Evolutionary conservation across 2,797 vertebrate species (phyloP), one percentile per base, ranked within the genome.

Genomic region (Coregonus suidteri): DNA sequence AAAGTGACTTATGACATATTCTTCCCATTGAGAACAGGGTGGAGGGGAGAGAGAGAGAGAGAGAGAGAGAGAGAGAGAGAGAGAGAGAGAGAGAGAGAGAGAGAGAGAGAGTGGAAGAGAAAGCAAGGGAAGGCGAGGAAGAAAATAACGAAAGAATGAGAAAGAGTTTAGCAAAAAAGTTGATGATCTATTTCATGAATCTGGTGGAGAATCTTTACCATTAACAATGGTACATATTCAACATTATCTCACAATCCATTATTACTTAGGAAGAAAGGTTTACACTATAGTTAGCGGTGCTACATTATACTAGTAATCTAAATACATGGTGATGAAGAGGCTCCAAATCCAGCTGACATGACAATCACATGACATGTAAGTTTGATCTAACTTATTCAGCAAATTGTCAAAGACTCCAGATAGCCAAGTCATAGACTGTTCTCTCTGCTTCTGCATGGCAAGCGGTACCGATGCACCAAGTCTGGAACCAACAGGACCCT

Each of bases 231-330:
- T 20, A 74, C 13, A 56, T 14, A 18, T 30, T 30, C 20, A 52
- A 51, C 62, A 37, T 74, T 52, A 52, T 65, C 47, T 35, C 75
- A 34, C 70, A 71, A 72, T 18, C 41, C 69, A 13, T 64, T 14
- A 30, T 56, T 35, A 56, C 34, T 65, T 51, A 71, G 71, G 59
- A 80, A 75, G 5, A 77, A 77, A 80, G 34, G 53, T 74, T 59
- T 82, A 71, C 54, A 78, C 85, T 91, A 59, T 20, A 20, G 56
- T n/a, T 6, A 87, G 80, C 66, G 79, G 1, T n/a, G 79, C 74
- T 78, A 79, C 79, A 76, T 62, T 64, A 74, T 68, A 79, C 73
- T 71, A 79, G 76, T 82, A 80, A 84, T 62, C 77, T 79, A 82
- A 66, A 31, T 66, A 34, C 25, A n/a, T 18, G 6, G n/a, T 59